Evolutionary conservation across 53 echinoderm and acorn worm species (phyloP), one percentile per base, ranked within the genome.

Genomic region (Stichopus horrens): DNA sequence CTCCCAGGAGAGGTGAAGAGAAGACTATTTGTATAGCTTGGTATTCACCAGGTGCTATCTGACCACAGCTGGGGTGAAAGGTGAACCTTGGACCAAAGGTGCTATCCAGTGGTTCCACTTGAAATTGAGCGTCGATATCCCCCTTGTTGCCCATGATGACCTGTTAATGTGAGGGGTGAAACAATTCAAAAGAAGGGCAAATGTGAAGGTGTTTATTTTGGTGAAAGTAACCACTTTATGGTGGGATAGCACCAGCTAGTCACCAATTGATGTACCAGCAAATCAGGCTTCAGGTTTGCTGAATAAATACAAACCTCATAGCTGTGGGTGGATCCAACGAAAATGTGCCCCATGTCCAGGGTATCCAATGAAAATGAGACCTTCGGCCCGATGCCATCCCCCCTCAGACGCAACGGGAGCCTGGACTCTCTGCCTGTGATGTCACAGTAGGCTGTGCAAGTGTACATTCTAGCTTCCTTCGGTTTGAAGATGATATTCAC

Each of bases 291-390:
- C 37, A 37, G 37, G 37, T 37, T 37, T 37, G 37, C 0, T 37
- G 37, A 2, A 71, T 18, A n/a, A 56, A 63, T 23, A 21, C 90
- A 58, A 86, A 99, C 99, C 96, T 99, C 99, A 83, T 99, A 99
- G 4, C 93, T 96, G 79, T 98, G 99, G 20, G 93, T 96, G 7
- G 99, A 99, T 67, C 96, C 91, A 57, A 99, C 93, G 82, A 99
- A 99, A 73, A 99, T 92, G 77, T 96, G 95, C 9, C 99, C 99
- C 93, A 99, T 95, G 88, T 99, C 96, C 51, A 99, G 92, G 37
- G 92, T 88, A 73, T 99, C 99, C 73, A 95, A 93, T 56, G 96
- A 96, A 89, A 99, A 94, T 74, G 90, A 80, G 16, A 96, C 92
- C 77, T 96, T 94, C 18, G 99, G 99, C 58, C 96, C 99, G 18